Base-by-base conservation (phyloP, 2,888 invertebrate genomes). In the Troglohyphantes excavatus region DNA sequence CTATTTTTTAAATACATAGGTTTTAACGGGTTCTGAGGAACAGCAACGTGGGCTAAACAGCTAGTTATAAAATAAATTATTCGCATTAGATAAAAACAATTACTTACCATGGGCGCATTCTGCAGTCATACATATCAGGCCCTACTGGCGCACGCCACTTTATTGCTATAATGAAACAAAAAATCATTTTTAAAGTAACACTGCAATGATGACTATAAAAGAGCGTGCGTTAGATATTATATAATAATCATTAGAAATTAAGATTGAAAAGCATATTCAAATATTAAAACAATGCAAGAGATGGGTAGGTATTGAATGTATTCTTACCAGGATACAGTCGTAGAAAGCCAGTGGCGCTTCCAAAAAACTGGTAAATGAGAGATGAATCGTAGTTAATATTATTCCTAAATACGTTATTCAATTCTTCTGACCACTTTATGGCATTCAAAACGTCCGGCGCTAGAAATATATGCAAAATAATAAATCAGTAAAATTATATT, bases 301-400 rank as follows among this genome's bases (percentile, higher is more conserved):
- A 39, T 39, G 13, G 7, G 13, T 39, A 2, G 39, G 13, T 39
- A 11, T 39, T 0, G 17, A 72, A 29, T 9, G n/a, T 13, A 19
- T 65, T 83, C 92, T 93, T 94, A 96, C 98, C 99, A 73, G 99
- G 99, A 94, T 96, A 99, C 93, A 97, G 97, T 7, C 99, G 95
- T 92, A 99, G 95, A 92, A 99, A 96, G 13, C 99, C 99, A 2
- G 96, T 96, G 33, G 97, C 96, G 92, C 98, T 98, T 43, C 99
- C 98, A 93, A 99, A 99, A 94, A 99, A 99, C 94, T 99, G 99
- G 98, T 99, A 99, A 0, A 96, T 96, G 33, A 98, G 94, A 0
- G 97, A 97, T 0, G 98, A 97, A 94, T 98, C 98, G 0, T 96
- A 95, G 91, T 96, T 95, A 93, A 97, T 97, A 94, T 99, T 99